Evolutionary conservation across 2,113 vertebrate species (phyloP).

Genomic region (Callopanchax toddi): DNA sequence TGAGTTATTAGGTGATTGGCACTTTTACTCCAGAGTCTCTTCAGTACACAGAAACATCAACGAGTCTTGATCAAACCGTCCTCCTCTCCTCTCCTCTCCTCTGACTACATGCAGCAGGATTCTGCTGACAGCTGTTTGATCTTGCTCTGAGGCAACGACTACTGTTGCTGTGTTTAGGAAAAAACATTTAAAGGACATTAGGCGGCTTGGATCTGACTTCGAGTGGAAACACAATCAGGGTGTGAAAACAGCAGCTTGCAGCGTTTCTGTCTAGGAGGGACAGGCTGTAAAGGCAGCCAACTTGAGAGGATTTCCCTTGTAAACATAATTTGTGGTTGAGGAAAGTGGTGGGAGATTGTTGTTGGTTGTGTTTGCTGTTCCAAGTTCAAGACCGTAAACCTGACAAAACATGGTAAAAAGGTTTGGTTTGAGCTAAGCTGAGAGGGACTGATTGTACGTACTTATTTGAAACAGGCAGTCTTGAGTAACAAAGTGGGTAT

Average conservation of each 20-base stretch:
- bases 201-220: conserved; percentile 70
- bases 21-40: no score
- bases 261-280: conserved; percentile 55
- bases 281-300: conserved; percentile 43
- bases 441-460: not conserved
- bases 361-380: conserved; percentile 18
- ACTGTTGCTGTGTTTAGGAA: conserved; percentile 68
- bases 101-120: conserved; percentile 15
- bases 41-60: no score
- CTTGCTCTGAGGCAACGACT: conserved; percentile 34
- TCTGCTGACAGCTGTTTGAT: conserved; percentile 40
- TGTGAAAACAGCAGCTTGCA: conserved; percentile 59
- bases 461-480: not conserved
- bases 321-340: conserved; percentile 55
- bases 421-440: conserved; percentile 13
- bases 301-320: conserved; percentile 47
- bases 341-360: conserved; percentile 27
- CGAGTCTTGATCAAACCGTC: not conserved
- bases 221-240: conserved; percentile 74
- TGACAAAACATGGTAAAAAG: conserved; percentile 34
- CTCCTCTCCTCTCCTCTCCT: not conserved
- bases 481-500: no score
- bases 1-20: no score
- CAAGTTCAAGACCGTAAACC: conserved; percentile 1
- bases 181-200: conserved; percentile 78